Evolutionary conservation across 2,113 vertebrate species (phyloP).

Genomic region (Caloenas nicobarica): DNA sequence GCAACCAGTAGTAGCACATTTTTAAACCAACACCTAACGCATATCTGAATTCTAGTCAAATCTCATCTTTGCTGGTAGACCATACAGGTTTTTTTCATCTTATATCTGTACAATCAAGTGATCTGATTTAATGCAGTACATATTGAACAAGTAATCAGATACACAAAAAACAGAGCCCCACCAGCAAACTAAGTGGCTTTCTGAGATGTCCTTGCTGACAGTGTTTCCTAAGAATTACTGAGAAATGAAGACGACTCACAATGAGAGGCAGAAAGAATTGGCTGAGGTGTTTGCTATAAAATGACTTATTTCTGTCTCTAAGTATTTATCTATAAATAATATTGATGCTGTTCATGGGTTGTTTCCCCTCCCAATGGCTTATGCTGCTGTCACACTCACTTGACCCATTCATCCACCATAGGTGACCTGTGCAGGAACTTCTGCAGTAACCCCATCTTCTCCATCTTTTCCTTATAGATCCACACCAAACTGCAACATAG

Average conservation of each 20-base stretch:
- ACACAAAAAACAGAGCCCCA: neutral
- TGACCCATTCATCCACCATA: neutral
- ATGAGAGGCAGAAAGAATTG: neutral
- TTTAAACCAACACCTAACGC: neutral
- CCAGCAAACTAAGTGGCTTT: neutral
- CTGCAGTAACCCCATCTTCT: neutral
- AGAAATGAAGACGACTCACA: neutral
- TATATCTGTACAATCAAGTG: neutral
- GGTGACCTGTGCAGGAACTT: neutral
- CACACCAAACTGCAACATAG: neutral
- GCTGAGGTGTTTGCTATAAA: neutral
- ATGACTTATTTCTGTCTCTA: neutral
- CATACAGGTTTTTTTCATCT: neutral
- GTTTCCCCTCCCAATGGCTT: neutral
- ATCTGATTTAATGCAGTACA: neutral
- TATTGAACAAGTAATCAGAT: neutral
- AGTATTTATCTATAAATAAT: neutral
- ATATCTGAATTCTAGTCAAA: neutral
- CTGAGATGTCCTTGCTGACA: neutral
- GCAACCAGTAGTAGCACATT: neutral
- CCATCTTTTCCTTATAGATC: neutral
- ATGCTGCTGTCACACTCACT: neutral
- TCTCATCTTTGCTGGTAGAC: neutral
- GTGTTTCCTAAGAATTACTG: neutral
- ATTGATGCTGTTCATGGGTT: rapidly evolving